A percentile compares a stretch with the other conserved stretches of the same genome.
Conservation (phyloP, 2,113 vertebrate genomes). For the Oplegnathus fasciatus region DNA sequence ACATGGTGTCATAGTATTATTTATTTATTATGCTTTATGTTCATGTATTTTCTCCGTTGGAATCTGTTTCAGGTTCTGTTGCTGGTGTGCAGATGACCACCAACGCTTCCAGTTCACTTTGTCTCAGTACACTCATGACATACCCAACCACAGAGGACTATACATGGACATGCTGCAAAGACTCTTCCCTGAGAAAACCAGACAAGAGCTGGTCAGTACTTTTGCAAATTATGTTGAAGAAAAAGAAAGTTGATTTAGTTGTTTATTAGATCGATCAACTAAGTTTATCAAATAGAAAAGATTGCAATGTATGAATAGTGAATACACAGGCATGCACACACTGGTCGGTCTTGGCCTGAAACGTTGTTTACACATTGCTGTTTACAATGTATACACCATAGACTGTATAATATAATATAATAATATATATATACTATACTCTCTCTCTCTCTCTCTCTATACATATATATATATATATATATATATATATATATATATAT, state of each 20-base stretch:
- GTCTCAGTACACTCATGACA: conserved; percentile 86
- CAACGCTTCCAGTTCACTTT: conserved; percentile 87
- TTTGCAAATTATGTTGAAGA: background rate
- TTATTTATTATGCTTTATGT: conserved; percentile 13
- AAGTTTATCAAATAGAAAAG: background rate
- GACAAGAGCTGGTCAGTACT: conserved; percentile 89
- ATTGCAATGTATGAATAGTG: background rate
- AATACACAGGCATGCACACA: background rate
- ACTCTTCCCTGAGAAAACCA: conserved; percentile 87
- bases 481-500: too few relatives aligned
- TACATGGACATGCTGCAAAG: conserved; percentile 90
- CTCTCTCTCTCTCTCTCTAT: too few relatives aligned
- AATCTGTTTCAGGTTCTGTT: conserved; percentile 82
- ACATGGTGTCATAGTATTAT: background rate
- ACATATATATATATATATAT: too few relatives aligned
- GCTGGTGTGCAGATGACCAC: conserved; percentile 88
- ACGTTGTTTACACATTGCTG: background rate
- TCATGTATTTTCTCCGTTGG: conserved; percentile 2
- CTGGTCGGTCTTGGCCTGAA: background rate
- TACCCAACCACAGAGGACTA: conserved; percentile 86
- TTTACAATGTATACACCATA: background rate
- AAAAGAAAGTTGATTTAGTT: background rate
- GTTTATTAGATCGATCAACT: background rate
- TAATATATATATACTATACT: too few relatives aligned
- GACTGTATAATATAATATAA: too few relatives aligned